Conservation (phyloP, 2,888 invertebrate species). For the Harmothoe impar region DNA sequence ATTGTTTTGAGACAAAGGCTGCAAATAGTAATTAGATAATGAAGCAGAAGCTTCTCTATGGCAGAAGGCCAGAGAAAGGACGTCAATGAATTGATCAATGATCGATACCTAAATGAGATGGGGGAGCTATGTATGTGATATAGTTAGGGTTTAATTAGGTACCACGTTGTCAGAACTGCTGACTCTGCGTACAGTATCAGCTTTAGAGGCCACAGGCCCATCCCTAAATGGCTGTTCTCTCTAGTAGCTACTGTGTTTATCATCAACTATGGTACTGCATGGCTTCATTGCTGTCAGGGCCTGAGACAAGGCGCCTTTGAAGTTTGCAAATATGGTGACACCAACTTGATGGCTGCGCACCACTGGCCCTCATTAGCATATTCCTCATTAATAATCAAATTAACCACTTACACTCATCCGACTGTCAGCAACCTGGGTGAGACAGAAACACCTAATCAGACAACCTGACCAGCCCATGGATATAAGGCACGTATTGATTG, state of each 20-base stretch:
- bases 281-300: not conserved
- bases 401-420: not conserved
- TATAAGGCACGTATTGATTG: slow-evolving; percentile 51
- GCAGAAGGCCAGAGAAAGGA: not conserved
- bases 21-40: not conserved
- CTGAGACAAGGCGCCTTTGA: slow-evolving; percentile 15
- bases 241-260: not conserved
- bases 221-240: not conserved
- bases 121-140: too few species aligned
- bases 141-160: too few species aligned
- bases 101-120: not conserved
- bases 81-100: slow-evolving; percentile 5
- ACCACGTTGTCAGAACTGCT: not conserved
- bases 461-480: not conserved
- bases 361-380: not conserved
- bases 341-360: not conserved
- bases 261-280: not conserved
- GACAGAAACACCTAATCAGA: slow-evolving; percentile 26
- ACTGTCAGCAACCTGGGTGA: not conserved
- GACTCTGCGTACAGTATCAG: not conserved
- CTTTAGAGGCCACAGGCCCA: not conserved
- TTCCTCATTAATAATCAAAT: slow-evolving; percentile 22
- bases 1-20: not conserved
- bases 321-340: not conserved
- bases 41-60: not conserved